Evolutionary conservation across 2,797 vertebrate species (phyloP).

Genomic region (Malurus splendens): DNA sequence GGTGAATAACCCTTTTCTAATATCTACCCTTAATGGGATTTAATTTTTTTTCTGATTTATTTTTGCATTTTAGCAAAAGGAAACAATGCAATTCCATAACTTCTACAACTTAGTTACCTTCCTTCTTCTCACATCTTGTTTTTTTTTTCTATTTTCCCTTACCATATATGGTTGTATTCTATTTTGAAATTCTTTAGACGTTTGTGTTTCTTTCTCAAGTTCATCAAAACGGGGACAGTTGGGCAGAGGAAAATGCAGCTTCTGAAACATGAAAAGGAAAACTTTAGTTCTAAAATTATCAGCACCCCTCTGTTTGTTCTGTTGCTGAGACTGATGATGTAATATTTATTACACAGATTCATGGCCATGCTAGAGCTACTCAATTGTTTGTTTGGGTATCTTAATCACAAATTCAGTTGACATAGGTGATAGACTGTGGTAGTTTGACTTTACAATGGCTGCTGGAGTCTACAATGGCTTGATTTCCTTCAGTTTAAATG

Average conservation of each 20-base stretch:
- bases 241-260: constrained; percentile 59
- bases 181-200: constrained; percentile 61
- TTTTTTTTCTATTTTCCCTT: neutral
- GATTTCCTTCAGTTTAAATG: neutral
- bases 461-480: neutral
- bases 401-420: neutral
- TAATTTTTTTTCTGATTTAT: too few relatives aligned
- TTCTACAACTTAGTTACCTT: neutral
- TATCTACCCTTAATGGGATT: neutral
- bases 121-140: neutral
- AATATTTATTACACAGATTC: neutral
- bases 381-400: neutral
- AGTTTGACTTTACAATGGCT: neutral
- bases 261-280: constrained; percentile 47
- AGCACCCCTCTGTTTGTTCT: neutral
- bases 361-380: neutral
- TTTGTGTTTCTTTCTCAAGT: constrained; percentile 66
- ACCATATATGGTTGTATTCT: constrained; percentile 71
- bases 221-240: constrained; percentile 68
- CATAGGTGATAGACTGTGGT: neutral
- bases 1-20: neutral
- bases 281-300: neutral
- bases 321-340: neutral
- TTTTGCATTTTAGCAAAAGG: neutral
- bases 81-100: neutral